phyloP scores from a whole-genome alignment of 2,888 invertebrate genomes.

The Encarsia formosa region DNA sequence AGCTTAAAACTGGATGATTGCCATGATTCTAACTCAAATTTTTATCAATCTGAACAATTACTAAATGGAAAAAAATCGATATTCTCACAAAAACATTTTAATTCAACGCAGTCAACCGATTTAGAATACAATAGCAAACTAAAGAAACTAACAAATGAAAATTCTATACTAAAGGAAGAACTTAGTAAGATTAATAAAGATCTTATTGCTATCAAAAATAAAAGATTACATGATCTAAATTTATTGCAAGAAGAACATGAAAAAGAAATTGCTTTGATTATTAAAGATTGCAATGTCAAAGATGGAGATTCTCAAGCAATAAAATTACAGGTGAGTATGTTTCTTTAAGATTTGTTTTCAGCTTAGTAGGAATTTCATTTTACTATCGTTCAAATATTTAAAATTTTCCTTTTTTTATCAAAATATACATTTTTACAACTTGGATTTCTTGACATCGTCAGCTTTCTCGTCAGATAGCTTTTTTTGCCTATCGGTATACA shows the following conservation, averaged over 20 bases:
- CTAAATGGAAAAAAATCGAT: conserved; percentile 37
- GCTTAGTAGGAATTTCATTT: too few relatives aligned
- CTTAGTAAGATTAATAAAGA: conserved; percentile 71
- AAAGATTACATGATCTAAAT: conserved; percentile 76
- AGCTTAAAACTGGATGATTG: conserved; percentile 45
- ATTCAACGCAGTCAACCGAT: conserved; percentile 48
- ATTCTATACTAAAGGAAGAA: conserved; percentile 60
- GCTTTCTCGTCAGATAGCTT: too few relatives aligned
- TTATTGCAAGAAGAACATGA: conserved; percentile 51
- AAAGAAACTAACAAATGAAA: conserved; percentile 55
- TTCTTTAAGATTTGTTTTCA: too few relatives aligned
- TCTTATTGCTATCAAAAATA: conserved; percentile 70
- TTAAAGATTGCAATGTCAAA: conserved; percentile 48
- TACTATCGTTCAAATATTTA: too few relatives aligned
- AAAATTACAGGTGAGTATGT: conserved; percentile 44
- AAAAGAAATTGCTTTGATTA: conserved; percentile 48
- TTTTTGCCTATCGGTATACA: too few relatives aligned
- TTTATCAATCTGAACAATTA: conserved; percentile 43
- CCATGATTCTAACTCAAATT: conserved; percentile 47
- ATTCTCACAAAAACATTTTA: conserved; percentile 44
- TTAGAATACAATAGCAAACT: conserved; percentile 53
- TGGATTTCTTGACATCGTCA: too few relatives aligned
- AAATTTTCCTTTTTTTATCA: too few relatives aligned
- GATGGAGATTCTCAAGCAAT: conserved; percentile 46
- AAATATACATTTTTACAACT: too few relatives aligned